Base-by-base conservation (phyloP, 2,797 vertebrate genomes). In the Lemur catta region DNA sequence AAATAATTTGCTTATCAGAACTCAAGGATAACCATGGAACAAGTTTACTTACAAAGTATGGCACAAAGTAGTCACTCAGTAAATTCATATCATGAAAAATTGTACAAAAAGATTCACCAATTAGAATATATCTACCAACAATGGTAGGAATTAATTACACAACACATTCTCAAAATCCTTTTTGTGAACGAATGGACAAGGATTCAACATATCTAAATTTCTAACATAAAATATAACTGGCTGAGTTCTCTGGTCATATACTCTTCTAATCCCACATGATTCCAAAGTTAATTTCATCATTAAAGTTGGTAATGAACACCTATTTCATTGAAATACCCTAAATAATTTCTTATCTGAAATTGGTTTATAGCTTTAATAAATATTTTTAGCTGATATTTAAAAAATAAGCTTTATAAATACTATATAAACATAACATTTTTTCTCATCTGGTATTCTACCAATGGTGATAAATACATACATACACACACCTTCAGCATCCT, bases 281-380 rank as follows among this genome's bases (percentile, higher is more conserved):
- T 85, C 52, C 43, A 78, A 95, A 75, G 38, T 38, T 59, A 55
- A n/a, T 89, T 92, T 95, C 59, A 93, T 80, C 81, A 65, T 69
- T 84, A 88, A 88, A 87, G 28, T 81, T 91, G 30, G 6, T 89
- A 92, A 87, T 65, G 7, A 89, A 28, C 6, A 80, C 35, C 41
- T 28, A 82, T 81, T 79, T 93, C 26, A 59, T 74, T 91, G 93
- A 86, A 92, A 92, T 57, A 2, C n/a, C 61, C 38, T 91, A 92
- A 81, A 84, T 89, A 80, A 88, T 75, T 41, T 92, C 93, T 63
- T 59, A 84, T 8, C 57, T 59, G 4, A 65, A 96, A 92, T 7
- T 90, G 59, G 35, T 46, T 86, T 81, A 81, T 1, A 84, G 13
- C 24, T 89, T 59, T 94, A 90, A 18, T 81, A 84, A 84, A 55